Percentiles rank a stretch among this genome's conserved stretches.
phyloP scores from a whole-genome alignment of 64 coral and sea anemone species.

The Acropora yongei region DNA sequence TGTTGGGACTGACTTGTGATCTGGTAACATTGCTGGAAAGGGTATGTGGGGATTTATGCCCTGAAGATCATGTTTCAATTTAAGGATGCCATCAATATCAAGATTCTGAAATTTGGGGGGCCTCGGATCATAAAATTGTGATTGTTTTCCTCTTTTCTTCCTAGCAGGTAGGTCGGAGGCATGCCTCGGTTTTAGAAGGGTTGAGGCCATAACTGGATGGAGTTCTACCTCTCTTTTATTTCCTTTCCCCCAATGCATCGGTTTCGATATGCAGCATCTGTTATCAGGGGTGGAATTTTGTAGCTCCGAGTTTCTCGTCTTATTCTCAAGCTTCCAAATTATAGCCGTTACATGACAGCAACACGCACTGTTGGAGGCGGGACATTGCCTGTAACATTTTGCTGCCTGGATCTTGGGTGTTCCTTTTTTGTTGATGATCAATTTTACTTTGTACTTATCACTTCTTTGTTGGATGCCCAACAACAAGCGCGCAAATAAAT shows the following conservation, averaged over 20 bases:
- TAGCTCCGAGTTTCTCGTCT: slow-evolving; percentile 1
- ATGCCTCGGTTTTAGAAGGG: not conserved
- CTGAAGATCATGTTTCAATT: not conserved
- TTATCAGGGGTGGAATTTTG: not conserved
- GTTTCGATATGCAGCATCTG: not conserved
- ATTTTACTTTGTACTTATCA: no score
- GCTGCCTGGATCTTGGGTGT: no score
- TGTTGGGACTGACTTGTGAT: not conserved
- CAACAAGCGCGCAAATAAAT: no score
- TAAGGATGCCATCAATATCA: not conserved
- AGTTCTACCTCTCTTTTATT: not conserved
- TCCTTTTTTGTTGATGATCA: no score
- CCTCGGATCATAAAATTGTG: slow-evolving; percentile 1
- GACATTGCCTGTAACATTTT: no score
- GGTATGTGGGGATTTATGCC: not conserved
- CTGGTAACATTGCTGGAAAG: not conserved
- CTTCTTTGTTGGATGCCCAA: no score
- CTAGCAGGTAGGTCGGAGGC: not conserved
- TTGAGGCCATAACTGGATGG: not conserved
- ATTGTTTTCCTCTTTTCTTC: not conserved
- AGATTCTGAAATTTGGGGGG: not conserved
- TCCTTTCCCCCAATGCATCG: not conserved
- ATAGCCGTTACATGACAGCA: no score
- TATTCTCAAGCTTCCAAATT: slow-evolving; percentile 1
- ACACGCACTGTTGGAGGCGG: no score